Evolutionary conservation across 2,113 vertebrate species (phyloP).

Genomic region (Vulpes vulpes): DNA sequence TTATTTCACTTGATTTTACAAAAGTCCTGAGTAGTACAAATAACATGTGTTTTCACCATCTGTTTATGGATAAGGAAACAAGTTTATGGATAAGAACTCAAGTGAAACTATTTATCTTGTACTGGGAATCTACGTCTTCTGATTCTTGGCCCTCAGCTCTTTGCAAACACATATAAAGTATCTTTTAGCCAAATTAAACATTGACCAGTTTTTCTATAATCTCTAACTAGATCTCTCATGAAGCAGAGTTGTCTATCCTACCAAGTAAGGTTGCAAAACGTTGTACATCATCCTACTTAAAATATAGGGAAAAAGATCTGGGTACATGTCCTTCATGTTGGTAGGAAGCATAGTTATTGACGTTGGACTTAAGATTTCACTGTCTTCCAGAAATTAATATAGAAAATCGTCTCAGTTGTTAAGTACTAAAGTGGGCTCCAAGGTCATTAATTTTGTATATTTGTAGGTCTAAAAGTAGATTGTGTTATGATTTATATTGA

Average conservation of each 20-base stretch:
- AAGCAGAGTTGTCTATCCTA: not conserved
- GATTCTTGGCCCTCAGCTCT: not conserved
- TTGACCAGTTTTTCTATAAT: not conserved
- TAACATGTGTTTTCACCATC: not conserved
- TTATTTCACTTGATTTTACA: not conserved
- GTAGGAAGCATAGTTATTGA: not conserved
- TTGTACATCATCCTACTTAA: not conserved
- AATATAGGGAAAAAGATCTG: not conserved
- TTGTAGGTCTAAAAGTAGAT: not conserved
- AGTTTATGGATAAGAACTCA: not conserved
- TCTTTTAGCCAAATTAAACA: not conserved
- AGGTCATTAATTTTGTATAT: not conserved
- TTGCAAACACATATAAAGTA: not conserved
- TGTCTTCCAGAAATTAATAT: not conserved
- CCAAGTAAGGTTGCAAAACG: not conserved
- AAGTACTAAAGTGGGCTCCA: not conserved
- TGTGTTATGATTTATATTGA: not conserved
- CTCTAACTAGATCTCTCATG: not conserved
- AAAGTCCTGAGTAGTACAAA: not conserved
- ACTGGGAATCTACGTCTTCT: not conserved
- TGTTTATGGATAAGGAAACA: not conserved
- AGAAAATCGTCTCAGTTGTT: not conserved
- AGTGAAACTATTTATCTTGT: not conserved
- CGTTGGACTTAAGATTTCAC: not conserved
- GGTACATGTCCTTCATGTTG: not conserved